These are phyloP conservation scores for Mormyrops boulengeri DNA, from an alignment of 2,797 vertebrate species.

Conservation along the genomic window DNA sequence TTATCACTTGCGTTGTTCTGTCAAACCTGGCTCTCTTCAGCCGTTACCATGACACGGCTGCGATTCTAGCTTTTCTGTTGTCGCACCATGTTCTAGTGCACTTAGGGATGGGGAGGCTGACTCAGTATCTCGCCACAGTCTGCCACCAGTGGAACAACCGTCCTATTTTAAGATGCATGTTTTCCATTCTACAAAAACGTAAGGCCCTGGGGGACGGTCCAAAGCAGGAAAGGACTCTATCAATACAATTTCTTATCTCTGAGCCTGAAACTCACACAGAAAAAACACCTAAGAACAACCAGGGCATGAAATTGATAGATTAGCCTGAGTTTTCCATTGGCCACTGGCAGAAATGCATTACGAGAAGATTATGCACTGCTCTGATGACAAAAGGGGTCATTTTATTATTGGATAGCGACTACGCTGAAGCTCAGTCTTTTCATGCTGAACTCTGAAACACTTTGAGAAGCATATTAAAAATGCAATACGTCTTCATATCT, in stretches of 20 bases:
- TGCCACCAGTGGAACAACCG: background rate
- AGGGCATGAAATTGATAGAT: background rate
- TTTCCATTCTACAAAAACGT: slow-evolving; percentile 52
- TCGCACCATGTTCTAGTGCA: background rate
- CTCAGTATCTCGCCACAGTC: slow-evolving; percentile 46
- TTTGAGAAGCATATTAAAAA: background rate
- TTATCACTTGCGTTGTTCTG: slow-evolving; percentile 56
- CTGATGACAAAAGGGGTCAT: background rate
- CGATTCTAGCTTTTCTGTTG: slow-evolving; percentile 37
- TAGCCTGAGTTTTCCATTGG: background rate
- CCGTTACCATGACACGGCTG: slow-evolving; percentile 66
- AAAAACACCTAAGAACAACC: slow-evolving; percentile 3
- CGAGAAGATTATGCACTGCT: background rate
- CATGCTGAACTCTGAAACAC: background rate
- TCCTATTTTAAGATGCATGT: slow-evolving; percentile 67
- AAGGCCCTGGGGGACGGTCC: slow-evolving; percentile 48
- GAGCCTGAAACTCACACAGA: background rate
- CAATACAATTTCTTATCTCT: slow-evolving; percentile 14
- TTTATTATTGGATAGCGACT: background rate
- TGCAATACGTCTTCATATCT: background rate
- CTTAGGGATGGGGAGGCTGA: background rate
- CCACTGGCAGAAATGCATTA: background rate
- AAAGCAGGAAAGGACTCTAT: slow-evolving; percentile 32
- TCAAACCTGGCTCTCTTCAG: slow-evolving; percentile 67
- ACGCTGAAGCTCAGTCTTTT: background rate